Percentiles rank a stretch among this genome's conserved stretches.
Conservation (phyloP, 2,888 invertebrate genomes). For the Caenorhabditis panamensis region DNA sequence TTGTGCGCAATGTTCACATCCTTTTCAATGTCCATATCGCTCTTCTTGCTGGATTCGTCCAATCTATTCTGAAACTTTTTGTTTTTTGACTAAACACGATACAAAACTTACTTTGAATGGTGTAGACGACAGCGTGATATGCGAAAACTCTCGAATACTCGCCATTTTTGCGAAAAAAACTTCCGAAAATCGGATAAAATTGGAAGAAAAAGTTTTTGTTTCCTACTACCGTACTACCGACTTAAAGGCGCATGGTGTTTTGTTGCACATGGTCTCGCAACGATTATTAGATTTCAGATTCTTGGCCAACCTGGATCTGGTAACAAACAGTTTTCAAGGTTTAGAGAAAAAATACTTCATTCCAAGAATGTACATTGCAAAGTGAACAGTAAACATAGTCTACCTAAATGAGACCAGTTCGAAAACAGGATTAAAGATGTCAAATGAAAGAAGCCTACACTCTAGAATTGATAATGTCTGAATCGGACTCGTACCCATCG, state of each 20-base stretch:
- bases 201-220: too few relatives aligned
- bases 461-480: constrained; percentile 32
- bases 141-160: constrained; percentile 36
- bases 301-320: too few relatives aligned
- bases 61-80: constrained; percentile 14
- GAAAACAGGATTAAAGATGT: constrained; percentile 12
- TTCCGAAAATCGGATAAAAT: too few relatives aligned
- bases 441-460: constrained; percentile 14
- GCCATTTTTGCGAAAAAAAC: constrained; percentile 16
- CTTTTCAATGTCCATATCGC: constrained; percentile 40
- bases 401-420: constrained; percentile 46
- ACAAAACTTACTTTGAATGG: constrained; percentile 46
- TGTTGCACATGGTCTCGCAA: too few relatives aligned
- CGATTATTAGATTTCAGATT: too few relatives aligned
- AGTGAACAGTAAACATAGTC: constrained; percentile 32
- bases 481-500: constrained; percentile 41
- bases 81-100: not conserved
- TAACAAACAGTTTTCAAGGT: too few relatives aligned
- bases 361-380: constrained; percentile 49
- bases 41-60: constrained; percentile 29
- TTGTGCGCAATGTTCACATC: constrained; percentile 42
- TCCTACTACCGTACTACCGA: too few relatives aligned
- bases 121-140: constrained; percentile 32
- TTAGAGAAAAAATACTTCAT: constrained; percentile 28
- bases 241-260: too few relatives aligned